phyloP scores from a whole-genome alignment of 2,888 invertebrate species.

The Anticlea derivata region DNA sequence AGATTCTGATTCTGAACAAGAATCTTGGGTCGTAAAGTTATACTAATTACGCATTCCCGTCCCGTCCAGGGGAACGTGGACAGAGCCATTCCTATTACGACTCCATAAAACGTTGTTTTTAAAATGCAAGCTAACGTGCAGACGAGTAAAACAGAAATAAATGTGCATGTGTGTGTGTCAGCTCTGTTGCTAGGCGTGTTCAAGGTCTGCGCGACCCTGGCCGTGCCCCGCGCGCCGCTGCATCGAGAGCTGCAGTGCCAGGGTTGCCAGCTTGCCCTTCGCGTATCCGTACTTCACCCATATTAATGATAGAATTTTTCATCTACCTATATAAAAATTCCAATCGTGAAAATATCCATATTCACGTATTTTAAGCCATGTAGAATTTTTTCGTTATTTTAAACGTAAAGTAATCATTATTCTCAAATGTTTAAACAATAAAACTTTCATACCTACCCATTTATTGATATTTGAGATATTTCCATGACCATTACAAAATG shows the following conservation, averaged over 20 bases:
- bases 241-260: slow-evolving; percentile 61
- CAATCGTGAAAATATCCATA: too few species aligned
- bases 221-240: slow-evolving; percentile 56
- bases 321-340: too few species aligned
- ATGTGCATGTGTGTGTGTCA: slow-evolving; percentile 58
- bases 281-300: too few species aligned
- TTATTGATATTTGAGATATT: too few species aligned
- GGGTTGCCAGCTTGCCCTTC: slow-evolving; percentile 23
- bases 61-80: slow-evolving; percentile 41
- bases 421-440: too few species aligned
- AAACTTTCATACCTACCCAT: too few species aligned
- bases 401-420: neutral
- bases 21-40: slow-evolving; percentile 42
- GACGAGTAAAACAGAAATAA: slow-evolving; percentile 77
- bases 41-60: slow-evolving; percentile 41
- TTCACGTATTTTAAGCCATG: too few species aligned
- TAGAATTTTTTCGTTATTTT: too few species aligned
- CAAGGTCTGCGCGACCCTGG: slow-evolving; percentile 77
- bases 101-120: slow-evolving; percentile 69
- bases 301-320: too few species aligned
- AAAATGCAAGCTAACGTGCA: slow-evolving; percentile 69
- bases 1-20: neutral
- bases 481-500: too few species aligned
- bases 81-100: slow-evolving; percentile 56
- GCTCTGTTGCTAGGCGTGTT: slow-evolving; percentile 77